These are phyloP conservation scores for Calonectris borealis DNA, from an alignment of 2,113 vertebrate species.

Conservation along the genomic window DNA sequence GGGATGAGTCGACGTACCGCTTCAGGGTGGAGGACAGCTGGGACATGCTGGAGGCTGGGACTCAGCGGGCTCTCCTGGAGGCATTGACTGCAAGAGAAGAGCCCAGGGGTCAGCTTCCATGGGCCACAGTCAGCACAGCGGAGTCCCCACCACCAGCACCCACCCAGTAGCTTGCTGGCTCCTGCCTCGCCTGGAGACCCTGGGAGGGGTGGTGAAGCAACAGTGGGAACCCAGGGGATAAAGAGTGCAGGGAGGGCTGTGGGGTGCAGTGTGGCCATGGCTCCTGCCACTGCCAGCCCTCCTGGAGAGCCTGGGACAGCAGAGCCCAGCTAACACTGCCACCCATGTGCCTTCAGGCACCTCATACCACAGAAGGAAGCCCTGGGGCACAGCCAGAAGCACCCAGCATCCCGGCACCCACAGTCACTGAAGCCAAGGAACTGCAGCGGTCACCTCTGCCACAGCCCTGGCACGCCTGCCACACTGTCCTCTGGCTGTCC, in stretches of 20 bases:
- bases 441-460: neutral
- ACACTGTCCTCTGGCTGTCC: fast-evolving
- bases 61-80: slow-evolving; percentile 72
- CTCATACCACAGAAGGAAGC: neutral
- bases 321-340: neutral
- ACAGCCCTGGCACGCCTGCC: neutral
- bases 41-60: slow-evolving; percentile 87
- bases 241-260: neutral
- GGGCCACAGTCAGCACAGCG: fast-evolving
- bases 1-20: slow-evolving; percentile 80
- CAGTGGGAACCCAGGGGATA: neutral
- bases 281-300: neutral
- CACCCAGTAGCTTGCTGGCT: neutral
- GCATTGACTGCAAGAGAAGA: slow-evolving; percentile 85
- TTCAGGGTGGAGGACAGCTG: slow-evolving; percentile 94
- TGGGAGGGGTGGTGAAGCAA: neutral
- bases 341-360: neutral
- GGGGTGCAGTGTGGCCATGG: neutral
- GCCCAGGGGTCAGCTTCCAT: neutral
- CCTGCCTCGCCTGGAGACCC: neutral
- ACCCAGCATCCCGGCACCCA: neutral
- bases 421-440: neutral
- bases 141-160: neutral
- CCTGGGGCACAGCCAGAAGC: neutral
- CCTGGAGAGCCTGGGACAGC: neutral